Base-by-base conservation (phyloP, 2,797 vertebrate genomes). In the Anableps anableps region DNA sequence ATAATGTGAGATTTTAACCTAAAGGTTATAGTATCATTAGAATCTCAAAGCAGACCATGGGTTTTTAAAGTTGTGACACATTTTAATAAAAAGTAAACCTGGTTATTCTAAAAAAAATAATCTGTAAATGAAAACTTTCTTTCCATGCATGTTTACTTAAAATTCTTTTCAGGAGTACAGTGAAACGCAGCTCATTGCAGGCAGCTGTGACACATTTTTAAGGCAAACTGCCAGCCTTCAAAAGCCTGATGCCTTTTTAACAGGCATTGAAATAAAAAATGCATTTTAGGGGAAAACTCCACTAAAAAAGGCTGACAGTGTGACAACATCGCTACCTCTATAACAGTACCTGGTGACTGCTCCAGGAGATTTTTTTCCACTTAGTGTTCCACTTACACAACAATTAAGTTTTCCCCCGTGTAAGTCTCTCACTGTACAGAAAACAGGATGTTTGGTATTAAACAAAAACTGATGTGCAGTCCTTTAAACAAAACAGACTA, bases 171-270 rank as follows among this genome's bases (percentile, higher is more conserved):
- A 26, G 2, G 0, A 4, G 64, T 26, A 13, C 2, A 41, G 9
- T 26, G 16, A 68, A 13, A n/a, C n/a, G 26, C 23, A 70, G 13
- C 38, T 2, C 4, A 41, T 43, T n/a, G 66, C 38, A 70, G 66
- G 66, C n/a, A 71, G 29, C 41, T 71, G 26, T 45, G n/a, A 26
- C 13, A n/a, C 26, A 45, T 45, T 71, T 47, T 29, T 17, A 19
- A 70, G 66, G 23, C 66, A 26, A 41, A n/a, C 66, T 70, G 71
- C 19, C n/a, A 45, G 21, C 29, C 26, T 55, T 78, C 31, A 77
- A 75, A 50, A 55, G 26, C 31, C 60, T 5, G 4, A 75, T 0
- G 8, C 31, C 26, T 38, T 50, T 50, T n/a, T 70, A 70, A 45
- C 26, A 70, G n/a, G 11, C 41, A 16, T 45, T n/a, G n/a, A 43